These are phyloP conservation scores for Acanthochromis polyacanthus DNA, from an alignment of 2,113 vertebrate genomes.

Conservation along the genomic window DNA sequence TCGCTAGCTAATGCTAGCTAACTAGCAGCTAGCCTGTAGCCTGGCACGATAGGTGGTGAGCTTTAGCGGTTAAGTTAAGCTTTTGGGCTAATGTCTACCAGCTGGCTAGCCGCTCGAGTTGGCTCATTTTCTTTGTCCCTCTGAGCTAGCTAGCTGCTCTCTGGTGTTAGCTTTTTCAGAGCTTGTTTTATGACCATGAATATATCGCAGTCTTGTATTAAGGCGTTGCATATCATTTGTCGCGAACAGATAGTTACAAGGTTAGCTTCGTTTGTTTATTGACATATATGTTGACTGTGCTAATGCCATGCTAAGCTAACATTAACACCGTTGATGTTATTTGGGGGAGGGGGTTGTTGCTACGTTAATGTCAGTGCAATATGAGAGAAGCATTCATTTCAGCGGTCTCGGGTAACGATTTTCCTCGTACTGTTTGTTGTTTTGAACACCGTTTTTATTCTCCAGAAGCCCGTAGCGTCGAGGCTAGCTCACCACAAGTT, in stretches of 20 bases:
- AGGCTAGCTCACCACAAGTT: not conserved
- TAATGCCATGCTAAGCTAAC: slow-evolving; percentile 52
- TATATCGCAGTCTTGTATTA: not conserved
- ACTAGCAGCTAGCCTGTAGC: slow-evolving; percentile 34
- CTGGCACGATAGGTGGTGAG: slow-evolving; percentile 25
- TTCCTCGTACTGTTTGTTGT: not conserved
- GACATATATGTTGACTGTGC: slow-evolving; percentile 29
- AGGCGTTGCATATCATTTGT: not conserved
- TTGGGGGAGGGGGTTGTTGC: slow-evolving; percentile 41
- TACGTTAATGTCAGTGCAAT: slow-evolving; percentile 38
- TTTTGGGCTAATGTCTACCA: slow-evolving; percentile 62
- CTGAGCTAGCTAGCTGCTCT: slow-evolving; percentile 23
- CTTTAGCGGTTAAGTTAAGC: slow-evolving; percentile 42
- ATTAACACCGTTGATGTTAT: slow-evolving; percentile 27
- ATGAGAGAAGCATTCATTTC: not conserved
- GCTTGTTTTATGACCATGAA: not conserved
- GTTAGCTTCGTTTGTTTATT: slow-evolving; percentile 27
- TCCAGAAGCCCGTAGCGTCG: not conserved
- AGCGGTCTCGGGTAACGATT: not conserved
- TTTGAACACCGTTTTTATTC: slow-evolving; percentile 9
- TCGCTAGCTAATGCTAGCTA: slow-evolving; percentile 56
- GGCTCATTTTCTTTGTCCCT: slow-evolving; percentile 84
- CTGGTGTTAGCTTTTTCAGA: not conserved
- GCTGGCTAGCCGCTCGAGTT: slow-evolving; percentile 59
- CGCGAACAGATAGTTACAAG: not conserved